Evolutionary conservation across 2,888 invertebrate genomes (phyloP).

Genomic region (Brachyopa scutellaris): DNA sequence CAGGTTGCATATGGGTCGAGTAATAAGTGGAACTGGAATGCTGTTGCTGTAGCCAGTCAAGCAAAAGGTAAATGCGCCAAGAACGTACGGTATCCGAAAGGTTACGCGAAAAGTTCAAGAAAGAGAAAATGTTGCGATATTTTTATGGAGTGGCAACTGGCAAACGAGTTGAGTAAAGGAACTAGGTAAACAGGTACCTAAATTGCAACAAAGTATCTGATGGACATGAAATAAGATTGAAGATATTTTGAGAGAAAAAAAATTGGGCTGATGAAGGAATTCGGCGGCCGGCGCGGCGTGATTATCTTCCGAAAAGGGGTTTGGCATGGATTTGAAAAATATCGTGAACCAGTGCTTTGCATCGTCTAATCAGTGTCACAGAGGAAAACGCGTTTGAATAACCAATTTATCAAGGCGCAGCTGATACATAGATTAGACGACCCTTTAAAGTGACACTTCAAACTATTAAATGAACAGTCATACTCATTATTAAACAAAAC

Average conservation of each 20-base stretch:
- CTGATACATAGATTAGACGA: too few relatives aligned
- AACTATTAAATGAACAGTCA: too few relatives aligned
- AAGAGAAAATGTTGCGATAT: slow-evolving; percentile 12
- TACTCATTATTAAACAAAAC: too few relatives aligned
- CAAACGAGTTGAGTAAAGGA: neutral
- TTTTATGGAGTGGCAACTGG: neutral
- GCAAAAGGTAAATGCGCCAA: neutral
- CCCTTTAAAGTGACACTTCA: too few relatives aligned
- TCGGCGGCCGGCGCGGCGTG: neutral
- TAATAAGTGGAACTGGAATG: slow-evolving; percentile 64
- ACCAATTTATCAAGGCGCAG: too few relatives aligned
- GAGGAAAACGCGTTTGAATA: too few relatives aligned
- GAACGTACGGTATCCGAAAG: slow-evolving; percentile 54
- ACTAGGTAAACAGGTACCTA: slow-evolving; percentile 26
- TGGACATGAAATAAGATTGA: neutral
- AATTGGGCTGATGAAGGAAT: slow-evolving; percentile 7
- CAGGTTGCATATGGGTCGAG: slow-evolving; percentile 66
- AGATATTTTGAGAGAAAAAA: neutral
- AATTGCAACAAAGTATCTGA: slow-evolving; percentile 30
- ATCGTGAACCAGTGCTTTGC: slow-evolving; percentile 30
- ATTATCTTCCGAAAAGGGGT: slow-evolving; percentile 10
- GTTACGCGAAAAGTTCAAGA: slow-evolving; percentile 53
- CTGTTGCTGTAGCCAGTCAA: neutral
- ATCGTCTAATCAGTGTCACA: too few relatives aligned
- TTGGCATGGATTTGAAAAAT: slow-evolving; percentile 10